Evolutionary conservation across 2,888 invertebrate genomes (phyloP).

Genomic region (Drosophila hamatofila): DNA sequence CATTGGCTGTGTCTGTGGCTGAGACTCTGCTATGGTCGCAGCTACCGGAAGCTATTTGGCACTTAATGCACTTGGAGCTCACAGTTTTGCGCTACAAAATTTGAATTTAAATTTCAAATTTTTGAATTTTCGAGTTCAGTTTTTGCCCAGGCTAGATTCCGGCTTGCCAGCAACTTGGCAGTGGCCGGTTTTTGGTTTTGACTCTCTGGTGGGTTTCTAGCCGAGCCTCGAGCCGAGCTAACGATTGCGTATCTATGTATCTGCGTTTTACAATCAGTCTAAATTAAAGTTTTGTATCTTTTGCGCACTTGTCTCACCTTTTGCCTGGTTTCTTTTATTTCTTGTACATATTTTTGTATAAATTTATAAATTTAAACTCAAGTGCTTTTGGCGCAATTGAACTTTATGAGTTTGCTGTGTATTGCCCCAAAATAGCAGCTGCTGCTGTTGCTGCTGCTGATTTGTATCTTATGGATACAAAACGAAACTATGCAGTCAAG

Average conservation of each 20-base stretch:
- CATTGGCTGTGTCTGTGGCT: constrained; percentile 31
- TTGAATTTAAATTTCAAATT: constrained; percentile 59
- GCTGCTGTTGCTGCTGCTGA: constrained; percentile 31
- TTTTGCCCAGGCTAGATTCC: constrained; percentile 50
- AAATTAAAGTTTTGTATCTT: constrained; percentile 27
- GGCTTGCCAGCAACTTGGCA: constrained; percentile 45
- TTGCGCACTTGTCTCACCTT: constrained; percentile 47
- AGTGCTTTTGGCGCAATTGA: constrained; percentile 62
- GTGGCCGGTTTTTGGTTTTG: constrained; percentile 37
- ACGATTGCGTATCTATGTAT: constrained; percentile 21
- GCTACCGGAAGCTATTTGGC: constrained; percentile 75
- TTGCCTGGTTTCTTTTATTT: constrained; percentile 13
- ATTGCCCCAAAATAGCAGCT: constrained; percentile 63
- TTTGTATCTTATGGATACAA: constrained; percentile 59
- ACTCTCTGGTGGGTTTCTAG: constrained; percentile 28
- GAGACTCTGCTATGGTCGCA: constrained; percentile 6
- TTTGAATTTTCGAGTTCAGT: constrained; percentile 24
- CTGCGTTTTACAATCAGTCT: constrained; percentile 18
- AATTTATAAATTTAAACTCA: constrained; percentile 38
- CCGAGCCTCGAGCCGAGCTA: constrained; percentile 1
- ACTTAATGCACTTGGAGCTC: constrained; percentile 65
- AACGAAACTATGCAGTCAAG: constrained; percentile 61
- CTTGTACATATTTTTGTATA: constrained; percentile 4
- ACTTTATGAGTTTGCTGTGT: constrained; percentile 63
- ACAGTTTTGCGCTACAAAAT: constrained; percentile 47